Evolutionary conservation across 1,140 invertebrate species (phyloP).

Genomic region (Caenorhabditis inopinata): DNA sequence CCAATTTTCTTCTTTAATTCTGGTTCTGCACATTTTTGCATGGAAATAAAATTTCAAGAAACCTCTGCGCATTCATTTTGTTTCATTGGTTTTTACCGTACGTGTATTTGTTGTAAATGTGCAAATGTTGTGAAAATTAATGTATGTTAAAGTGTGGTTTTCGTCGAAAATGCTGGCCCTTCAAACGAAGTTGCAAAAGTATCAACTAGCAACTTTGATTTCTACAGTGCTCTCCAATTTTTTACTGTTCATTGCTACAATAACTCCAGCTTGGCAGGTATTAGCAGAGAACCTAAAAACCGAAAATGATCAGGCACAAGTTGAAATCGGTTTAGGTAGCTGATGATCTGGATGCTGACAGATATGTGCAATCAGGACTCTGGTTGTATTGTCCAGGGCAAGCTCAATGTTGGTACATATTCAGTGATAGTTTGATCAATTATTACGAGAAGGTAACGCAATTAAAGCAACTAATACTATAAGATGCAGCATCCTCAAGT

Average conservation of each 20-base stretch:
- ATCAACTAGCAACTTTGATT: conserved; percentile 27
- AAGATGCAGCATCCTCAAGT: no score
- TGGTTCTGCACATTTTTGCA: no score
- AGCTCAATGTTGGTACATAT: conserved; percentile 64
- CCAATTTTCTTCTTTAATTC: no score
- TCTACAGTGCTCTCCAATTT: conserved; percentile 46
- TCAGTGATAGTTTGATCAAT: conserved; percentile 62
- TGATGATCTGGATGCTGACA: conserved; percentile 55
- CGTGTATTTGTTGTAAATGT: conserved; percentile 17
- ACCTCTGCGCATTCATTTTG: not conserved
- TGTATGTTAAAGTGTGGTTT: not conserved
- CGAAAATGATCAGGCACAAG: not conserved
- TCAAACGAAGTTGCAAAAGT: conserved; percentile 17
- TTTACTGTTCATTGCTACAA: conserved; percentile 56
- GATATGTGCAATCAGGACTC: conserved; percentile 58
- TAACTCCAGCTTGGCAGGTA: conserved; percentile 65
- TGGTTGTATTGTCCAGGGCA: conserved; percentile 64
- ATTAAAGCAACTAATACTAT: no score
- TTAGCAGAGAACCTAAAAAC: no score
- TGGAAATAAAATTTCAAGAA: not conserved
- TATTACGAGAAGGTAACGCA: conserved; percentile 51
- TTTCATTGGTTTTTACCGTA: not conserved
- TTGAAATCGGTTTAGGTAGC: conserved; percentile 63
- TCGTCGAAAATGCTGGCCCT: not conserved
- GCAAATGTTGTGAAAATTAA: not conserved